Base-by-base conservation (phyloP, 2,888 invertebrate genomes). In the Resseliella maxima region DNA sequence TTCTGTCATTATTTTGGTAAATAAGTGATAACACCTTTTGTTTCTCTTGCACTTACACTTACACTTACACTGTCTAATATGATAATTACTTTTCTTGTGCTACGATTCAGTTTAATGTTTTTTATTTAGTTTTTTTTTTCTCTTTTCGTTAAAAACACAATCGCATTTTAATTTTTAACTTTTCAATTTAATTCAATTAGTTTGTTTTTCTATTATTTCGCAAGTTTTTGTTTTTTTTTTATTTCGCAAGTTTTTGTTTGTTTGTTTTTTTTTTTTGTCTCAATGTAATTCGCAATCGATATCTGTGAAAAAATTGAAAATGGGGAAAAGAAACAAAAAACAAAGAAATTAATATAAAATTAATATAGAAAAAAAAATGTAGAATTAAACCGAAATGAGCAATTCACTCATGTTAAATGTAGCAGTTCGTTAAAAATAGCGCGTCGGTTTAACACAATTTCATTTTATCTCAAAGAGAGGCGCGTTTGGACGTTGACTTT, bases 1-100 rank as follows among this genome's bases (percentile, higher is more conserved):
- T 88, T 89, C 89, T 88, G 89, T 89, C 89, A 89, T 89, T 89
- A 89, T 89, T 87, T 89, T 89, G 27, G 36, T 81, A 85, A 86
- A 81, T 86, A 72, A n/a, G 59, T 59, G 41, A 85, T 85, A 46
- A 85, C 85, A 85, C 85, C n/a, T n/a, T n/a, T 85, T 85, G 59
- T n/a, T n/a, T 5, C 24, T 85, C 54, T 87, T 64, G 24, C 59
- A n/a, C 27, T 72, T 72, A 72, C 72, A 72, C 72, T n/a, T n/a
- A n/a, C n/a, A n/a, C n/a, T n/a, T n/a, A n/a, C n/a, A n/a, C n/a
- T n/a, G n/a, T n/a, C n/a, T n/a, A 72, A 31, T 15, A 72, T 72
- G 27, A 72, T 72, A 72, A 72, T 72, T 12, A 12, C 8, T 27
- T 59, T 27, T 3, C 24, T 72, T 72, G 72, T 72, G 72, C 72